Conservation (phyloP, 2,888 invertebrate species). For the Leuctra nigra region DNA sequence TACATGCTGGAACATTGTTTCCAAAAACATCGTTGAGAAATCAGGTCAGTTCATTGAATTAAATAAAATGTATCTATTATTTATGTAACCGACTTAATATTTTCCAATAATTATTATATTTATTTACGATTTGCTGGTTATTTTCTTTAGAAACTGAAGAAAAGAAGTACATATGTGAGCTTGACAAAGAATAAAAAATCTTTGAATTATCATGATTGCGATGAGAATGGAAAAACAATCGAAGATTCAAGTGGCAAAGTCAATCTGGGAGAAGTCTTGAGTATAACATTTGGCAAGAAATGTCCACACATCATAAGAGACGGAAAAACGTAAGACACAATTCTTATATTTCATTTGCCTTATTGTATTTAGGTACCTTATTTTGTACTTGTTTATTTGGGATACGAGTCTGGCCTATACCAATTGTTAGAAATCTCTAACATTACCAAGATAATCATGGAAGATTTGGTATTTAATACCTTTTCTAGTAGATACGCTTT, state of each 20-base stretch:
- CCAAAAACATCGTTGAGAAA: slow-evolving; percentile 19
- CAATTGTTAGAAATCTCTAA: no score
- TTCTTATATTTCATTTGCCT: no score
- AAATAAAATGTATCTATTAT: neutral
- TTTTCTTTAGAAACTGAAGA: slow-evolving; percentile 22
- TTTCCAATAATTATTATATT: neutral
- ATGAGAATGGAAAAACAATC: slow-evolving; percentile 13
- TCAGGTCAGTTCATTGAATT: slow-evolving; percentile 16
- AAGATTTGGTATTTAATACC: no score
- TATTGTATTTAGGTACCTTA: no score
- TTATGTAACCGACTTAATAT: neutral
- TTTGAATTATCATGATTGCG: slow-evolving; percentile 24
- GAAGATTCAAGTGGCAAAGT: slow-evolving; percentile 6
- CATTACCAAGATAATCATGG: no score
- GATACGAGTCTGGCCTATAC: no score
- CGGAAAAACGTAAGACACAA: slow-evolving; percentile 11
- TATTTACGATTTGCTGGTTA: no score
- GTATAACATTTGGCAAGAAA: slow-evolving; percentile 18
- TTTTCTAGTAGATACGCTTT: no score
- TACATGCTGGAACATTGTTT: slow-evolving; percentile 20
- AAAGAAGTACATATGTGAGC: slow-evolving; percentile 18
- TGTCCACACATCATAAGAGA: slow-evolving; percentile 23
- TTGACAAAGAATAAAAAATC: slow-evolving; percentile 21
- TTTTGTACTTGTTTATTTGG: no score
- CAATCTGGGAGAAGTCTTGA: slow-evolving; percentile 4